Evolutionary conservation across 2,888 invertebrate species (phyloP).

Genomic region (Pecten maximus): DNA sequence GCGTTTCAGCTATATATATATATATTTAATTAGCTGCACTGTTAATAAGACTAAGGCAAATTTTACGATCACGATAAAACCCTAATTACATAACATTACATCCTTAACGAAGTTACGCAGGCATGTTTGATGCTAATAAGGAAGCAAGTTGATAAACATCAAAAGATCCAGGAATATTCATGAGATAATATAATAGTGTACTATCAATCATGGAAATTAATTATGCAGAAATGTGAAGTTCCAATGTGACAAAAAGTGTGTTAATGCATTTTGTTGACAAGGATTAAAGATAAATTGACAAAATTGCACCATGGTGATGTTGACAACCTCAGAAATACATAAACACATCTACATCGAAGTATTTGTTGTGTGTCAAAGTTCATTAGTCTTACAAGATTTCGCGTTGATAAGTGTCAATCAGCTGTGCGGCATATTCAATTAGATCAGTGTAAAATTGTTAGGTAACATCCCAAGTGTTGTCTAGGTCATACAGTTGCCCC

Average conservation of each 20-base stretch:
- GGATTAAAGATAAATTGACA: neutral
- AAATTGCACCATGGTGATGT: neutral
- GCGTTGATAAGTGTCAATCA: neutral
- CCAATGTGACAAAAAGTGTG: neutral
- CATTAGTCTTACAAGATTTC: neutral
- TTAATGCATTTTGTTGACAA: neutral
- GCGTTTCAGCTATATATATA: neutral
- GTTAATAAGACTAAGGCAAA: neutral
- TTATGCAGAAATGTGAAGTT: conserved; percentile 26
- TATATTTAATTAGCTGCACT: neutral
- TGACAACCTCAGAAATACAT: neutral
- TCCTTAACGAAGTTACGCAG: neutral
- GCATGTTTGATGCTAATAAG: conserved; percentile 6
- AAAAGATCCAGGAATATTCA: conserved; percentile 12
- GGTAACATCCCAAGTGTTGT: neutral
- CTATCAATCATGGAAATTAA: conserved; percentile 24
- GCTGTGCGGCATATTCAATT: neutral
- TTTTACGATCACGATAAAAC: neutral
- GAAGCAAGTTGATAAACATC: neutral
- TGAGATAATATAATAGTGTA: neutral
- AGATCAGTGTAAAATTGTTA: neutral
- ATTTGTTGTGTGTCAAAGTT: neutral
- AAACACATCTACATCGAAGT: neutral
- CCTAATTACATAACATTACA: neutral
- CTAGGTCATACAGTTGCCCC: neutral